phyloP scores from a whole-genome alignment of 2,888 invertebrate species.

The Lepidocyrtoides sp. region DNA sequence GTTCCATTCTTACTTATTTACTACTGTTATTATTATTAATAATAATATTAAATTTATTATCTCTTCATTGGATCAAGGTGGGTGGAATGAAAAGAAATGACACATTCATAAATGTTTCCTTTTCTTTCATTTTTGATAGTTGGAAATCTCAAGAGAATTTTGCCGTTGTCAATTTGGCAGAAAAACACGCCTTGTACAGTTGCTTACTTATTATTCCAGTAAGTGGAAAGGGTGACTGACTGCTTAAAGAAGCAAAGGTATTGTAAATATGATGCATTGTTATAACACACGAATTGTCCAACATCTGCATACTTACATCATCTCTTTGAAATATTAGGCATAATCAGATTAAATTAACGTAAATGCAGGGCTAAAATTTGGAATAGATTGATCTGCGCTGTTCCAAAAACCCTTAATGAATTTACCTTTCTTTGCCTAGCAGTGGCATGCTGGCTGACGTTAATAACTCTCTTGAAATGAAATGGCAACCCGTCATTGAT shows the following conservation, averaged over 20 bases:
- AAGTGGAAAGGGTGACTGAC: background rate
- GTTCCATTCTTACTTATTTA: conserved; percentile 11
- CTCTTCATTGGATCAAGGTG: conserved; percentile 24
- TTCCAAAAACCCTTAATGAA: too few relatives aligned
- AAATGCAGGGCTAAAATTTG: too few relatives aligned
- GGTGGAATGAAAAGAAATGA: conserved; percentile 31
- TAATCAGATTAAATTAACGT: background rate
- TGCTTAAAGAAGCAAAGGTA: background rate
- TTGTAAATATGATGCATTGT: too few relatives aligned
- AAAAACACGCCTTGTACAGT: background rate
- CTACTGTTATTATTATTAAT: conserved; percentile 30
- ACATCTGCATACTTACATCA: too few relatives aligned
- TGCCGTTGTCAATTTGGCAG: background rate
- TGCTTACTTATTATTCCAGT: background rate
- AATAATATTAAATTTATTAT: background rate
- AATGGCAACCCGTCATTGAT: too few relatives aligned
- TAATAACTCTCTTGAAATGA: too few relatives aligned
- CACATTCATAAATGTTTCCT: background rate
- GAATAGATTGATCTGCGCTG: too few relatives aligned
- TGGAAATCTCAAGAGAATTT: conserved; percentile 35
- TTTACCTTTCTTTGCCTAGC: too few relatives aligned
- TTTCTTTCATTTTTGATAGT: background rate
- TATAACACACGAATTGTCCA: too few relatives aligned
- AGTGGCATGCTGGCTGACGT: too few relatives aligned
- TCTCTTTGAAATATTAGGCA: too few relatives aligned